These are phyloP conservation scores for Hyperoodon ampullatus DNA, from an alignment of 2,113 vertebrate genomes.

Conservation along the genomic window DNA sequence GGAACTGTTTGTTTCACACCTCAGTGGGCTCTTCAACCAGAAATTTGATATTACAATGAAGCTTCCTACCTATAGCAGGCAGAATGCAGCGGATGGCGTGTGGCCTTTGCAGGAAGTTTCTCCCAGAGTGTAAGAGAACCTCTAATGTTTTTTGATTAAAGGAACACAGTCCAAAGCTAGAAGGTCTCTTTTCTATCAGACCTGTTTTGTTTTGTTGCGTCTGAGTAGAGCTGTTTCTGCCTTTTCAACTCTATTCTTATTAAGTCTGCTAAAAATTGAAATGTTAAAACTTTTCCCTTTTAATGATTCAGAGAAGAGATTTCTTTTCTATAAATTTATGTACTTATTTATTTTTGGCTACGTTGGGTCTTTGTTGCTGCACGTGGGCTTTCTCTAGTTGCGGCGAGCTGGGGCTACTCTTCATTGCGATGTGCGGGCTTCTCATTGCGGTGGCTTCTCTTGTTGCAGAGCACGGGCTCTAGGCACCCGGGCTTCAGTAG, in stretches of 20 bases:
- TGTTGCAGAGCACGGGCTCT: too few species aligned
- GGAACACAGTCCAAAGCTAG: background rate
- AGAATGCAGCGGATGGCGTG: background rate
- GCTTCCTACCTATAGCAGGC: background rate
- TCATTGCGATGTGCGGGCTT: too few species aligned
- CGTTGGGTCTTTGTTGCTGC: too few species aligned
- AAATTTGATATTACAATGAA: background rate
- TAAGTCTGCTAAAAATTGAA: background rate
- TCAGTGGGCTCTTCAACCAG: background rate
- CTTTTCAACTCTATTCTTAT: background rate
- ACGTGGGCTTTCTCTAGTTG: too few species aligned
- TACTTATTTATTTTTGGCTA: too few species aligned
- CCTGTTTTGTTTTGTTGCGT: background rate
- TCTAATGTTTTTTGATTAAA: background rate
- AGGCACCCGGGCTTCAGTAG: too few species aligned
- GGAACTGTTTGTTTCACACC: background rate
- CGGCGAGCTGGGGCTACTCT: too few species aligned
- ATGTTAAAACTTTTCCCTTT: constrained; percentile 7
- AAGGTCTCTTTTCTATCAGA: background rate
- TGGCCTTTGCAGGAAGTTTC: background rate
- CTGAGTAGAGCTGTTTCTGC: background rate
- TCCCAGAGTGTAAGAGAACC: background rate
- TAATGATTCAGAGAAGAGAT: constrained; percentile 6
- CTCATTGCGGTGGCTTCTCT: too few species aligned
- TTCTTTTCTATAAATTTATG: background rate